Base-by-base conservation (phyloP, 92 coral and sea anemone genomes). In the Epizoanthus scotinus region DNA sequence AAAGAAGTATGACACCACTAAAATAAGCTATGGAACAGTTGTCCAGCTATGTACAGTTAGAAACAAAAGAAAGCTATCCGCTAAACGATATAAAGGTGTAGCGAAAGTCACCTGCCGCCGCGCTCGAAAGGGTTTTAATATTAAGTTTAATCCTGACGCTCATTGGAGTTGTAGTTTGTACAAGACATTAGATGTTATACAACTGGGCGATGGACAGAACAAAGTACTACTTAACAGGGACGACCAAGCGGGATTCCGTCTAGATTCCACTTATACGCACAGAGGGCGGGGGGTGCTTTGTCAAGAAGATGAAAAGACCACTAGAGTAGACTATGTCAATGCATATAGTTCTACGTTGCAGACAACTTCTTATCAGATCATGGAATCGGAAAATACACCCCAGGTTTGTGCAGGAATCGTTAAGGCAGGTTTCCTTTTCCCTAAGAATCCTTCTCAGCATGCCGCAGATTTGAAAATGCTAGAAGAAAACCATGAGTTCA, bases 231-330 rank as follows among this genome's bases (percentile, higher is more conserved):
- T 83, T 0, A 83, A 83, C 67, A 73, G 87, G 26, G 82, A 83
- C 36, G 87, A 60, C 77, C 82, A 69, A 17, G 87, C 87, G 1
- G 87, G 84, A 12, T 87, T 83, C 19, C 52, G 91, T 3, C 61
- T 87, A n/a, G 91, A 83, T 29, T 78, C 85, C 1, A 87, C 91
- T 1, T 87, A 60, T 58, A 87, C 91, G 1, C 87, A 87, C 68
- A 87, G 79, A 31, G 82, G 82, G 6, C 71, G 82, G 4, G 78
- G 82, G 3, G 77, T 78, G n/a, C 26, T 87, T 8, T 83, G 72
- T 38, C 61, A 83, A 55, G 84, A 82, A 15, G 70, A 68, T n/a
- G 90, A 87, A 68, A 70, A 49, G 6, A 87, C 87, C 19, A 82
- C 90, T 21, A 82, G 90, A 52, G 84, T 65, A 5, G 89, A 86